Base-by-base conservation (phyloP, 1,140 invertebrate genomes). In the Trachymyrmex cornetzi region DNA sequence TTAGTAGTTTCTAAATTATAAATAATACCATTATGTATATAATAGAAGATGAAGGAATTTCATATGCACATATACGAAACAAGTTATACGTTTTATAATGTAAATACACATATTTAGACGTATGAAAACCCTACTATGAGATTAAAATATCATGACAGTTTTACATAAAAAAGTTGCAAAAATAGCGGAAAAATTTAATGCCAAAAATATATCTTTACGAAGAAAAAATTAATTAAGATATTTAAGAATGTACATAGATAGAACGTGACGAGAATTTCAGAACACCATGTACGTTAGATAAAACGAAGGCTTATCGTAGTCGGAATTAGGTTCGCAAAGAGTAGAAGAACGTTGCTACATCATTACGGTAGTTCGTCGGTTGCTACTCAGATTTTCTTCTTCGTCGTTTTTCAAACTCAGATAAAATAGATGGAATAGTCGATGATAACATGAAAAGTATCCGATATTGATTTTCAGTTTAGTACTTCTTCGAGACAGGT, bases 261-360 rank as follows among this genome's bases (percentile, higher is more conserved):
- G 19, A 38, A 71, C 63, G 16, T 57, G 66, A 44, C 14, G 64
- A 30, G 16, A 57, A 30, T 81, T 81, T 34, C 30, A 53, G 64
- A 48, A 59, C 79, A 81, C 66, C 66, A 57, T n/a, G 34, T 81
- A 24, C 12, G 22, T 71, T 16, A 34, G 22, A 48, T 57, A 57
- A 67, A 71, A 59, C 53, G 19, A 14, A 30, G 67, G 71, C 87
- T 89, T 90, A 90, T 86, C 89, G 88, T 90, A 87, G 89, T 91
- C 92, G 90, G 91, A 94, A 94, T 94, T 94, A 93, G 92, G 86
- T 90, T 87, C 88, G 84, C 90, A 91, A 91, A 92, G 82, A 89
- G 92, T 92, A 92, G 69, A 89, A 89, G 84, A 87, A 81, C 77
- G 91, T 92, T 89, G 93, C 89, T 92, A 90, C 89, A 89, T 92